A percentile compares a stretch with the other conserved stretches of the same genome.
phyloP scores from a whole-genome alignment of 2,888 invertebrate species.

The Malthinus flaveolus region DNA sequence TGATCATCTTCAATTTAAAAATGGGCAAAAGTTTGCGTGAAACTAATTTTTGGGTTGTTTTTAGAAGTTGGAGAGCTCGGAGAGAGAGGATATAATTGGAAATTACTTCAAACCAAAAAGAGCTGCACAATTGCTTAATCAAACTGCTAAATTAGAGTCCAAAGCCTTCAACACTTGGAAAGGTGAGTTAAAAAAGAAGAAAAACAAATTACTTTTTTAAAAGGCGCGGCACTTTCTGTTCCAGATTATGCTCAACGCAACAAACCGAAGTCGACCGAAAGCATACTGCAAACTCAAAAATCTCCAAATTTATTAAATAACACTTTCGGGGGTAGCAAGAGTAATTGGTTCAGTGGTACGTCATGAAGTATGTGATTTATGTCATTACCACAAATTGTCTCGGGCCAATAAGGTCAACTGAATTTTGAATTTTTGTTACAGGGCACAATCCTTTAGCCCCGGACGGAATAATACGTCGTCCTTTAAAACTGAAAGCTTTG shows the following conservation, averaged over 20 bases:
- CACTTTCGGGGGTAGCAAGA: slow-evolving; percentile 37
- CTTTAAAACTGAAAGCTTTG: slow-evolving; percentile 50
- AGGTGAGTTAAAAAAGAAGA: slow-evolving; percentile 47
- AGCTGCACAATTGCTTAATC: slow-evolving; percentile 63
- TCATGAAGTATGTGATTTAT: slow-evolving; percentile 20
- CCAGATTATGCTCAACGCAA: slow-evolving; percentile 47
- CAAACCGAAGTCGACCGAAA: slow-evolving; percentile 44
- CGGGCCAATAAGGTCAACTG: background rate
- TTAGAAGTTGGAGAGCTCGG: slow-evolving; percentile 58
- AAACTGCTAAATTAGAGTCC: slow-evolving; percentile 59
- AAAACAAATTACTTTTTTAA: background rate
- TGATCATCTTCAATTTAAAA: background rate
- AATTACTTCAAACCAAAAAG: slow-evolving; percentile 74
- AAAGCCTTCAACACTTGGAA: slow-evolving; percentile 60
- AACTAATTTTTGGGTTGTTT: slow-evolving; percentile 4
- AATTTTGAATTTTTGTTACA: slow-evolving; percentile 19
- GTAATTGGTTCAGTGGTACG: slow-evolving; percentile 39
- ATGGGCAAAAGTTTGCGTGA: background rate
- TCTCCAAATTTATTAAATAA: slow-evolving; percentile 27
- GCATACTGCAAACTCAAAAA: slow-evolving; percentile 6
- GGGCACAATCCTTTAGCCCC: slow-evolving; percentile 28
- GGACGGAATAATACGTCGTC: slow-evolving; percentile 40
- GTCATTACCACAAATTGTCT: slow-evolving; percentile 4
- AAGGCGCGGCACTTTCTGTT: slow-evolving; percentile 32
- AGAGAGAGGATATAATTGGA: slow-evolving; percentile 65